Evolutionary conservation across 1,140 invertebrate species (phyloP).

Genomic region (Portunus trituberculatus): DNA sequence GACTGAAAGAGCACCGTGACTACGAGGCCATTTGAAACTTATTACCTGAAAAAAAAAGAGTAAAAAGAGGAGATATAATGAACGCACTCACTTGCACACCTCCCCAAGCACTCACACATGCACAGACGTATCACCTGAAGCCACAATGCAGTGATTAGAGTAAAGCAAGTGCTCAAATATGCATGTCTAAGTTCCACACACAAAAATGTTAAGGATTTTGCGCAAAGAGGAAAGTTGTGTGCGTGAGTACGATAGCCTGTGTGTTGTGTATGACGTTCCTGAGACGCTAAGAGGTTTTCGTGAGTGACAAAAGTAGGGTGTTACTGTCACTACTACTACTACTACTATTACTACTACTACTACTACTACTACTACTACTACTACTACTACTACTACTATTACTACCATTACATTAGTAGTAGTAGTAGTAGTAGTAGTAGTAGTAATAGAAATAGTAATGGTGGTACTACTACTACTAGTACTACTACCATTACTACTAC

Average conservation of each 20-base stretch:
- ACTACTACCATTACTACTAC: background rate
- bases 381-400: background rate
- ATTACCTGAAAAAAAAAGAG: too few relatives aligned
- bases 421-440: background rate
- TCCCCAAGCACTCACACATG: background rate
- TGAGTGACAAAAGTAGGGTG: too few relatives aligned
- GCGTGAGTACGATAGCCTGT: too few relatives aligned
- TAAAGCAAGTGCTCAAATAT: too few relatives aligned
- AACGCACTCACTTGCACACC: background rate
- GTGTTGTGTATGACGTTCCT: too few relatives aligned
- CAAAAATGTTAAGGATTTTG: too few relatives aligned
- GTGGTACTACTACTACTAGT: background rate
- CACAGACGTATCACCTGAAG: too few relatives aligned
- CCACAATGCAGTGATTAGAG: too few relatives aligned
- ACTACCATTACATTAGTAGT: background rate
- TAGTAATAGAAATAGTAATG: background rate
- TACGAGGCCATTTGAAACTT: too few relatives aligned
- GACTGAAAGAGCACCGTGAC: background rate
- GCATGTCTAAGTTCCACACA: too few relatives aligned
- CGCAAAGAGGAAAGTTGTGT: too few relatives aligned
- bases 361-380: background rate
- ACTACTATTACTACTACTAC: conserved; percentile 9
- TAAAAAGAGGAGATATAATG: background rate
- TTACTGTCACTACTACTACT: background rate
- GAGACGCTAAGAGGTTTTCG: too few relatives aligned